phyloP scores from a whole-genome alignment of 2,113 vertebrate species.

The Eretmochelys imbricata region DNA sequence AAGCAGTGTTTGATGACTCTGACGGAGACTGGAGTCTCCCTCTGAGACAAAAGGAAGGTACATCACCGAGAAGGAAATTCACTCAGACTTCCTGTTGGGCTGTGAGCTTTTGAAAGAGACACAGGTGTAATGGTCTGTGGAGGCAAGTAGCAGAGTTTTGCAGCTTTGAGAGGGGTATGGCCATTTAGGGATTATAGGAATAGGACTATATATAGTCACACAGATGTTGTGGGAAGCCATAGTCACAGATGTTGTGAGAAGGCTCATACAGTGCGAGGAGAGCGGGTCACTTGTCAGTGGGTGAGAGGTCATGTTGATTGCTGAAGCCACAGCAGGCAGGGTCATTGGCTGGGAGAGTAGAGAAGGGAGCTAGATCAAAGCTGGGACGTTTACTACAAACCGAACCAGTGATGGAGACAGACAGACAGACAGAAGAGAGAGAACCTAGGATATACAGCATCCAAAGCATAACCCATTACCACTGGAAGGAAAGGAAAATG shows the following conservation, averaged over 20 bases:
- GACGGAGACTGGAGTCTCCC: not conserved
- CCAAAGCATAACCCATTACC: not conserved
- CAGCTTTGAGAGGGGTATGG: not conserved
- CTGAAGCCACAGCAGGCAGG: not conserved
- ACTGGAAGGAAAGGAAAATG: not conserved
- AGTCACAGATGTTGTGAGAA: not conserved
- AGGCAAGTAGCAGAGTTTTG: not conserved
- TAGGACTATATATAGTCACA: not conserved
- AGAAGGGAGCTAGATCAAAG: not conserved
- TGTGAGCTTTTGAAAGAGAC: not conserved
- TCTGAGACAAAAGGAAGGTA: not conserved
- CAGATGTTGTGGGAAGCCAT: not conserved
- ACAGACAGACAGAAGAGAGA: not conserved
- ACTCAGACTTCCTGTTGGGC: not conserved
- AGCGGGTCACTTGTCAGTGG: not conserved
- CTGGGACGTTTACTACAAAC: not conserved
- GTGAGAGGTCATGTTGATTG: not conserved
- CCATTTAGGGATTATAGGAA: not conserved
- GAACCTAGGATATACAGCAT: not conserved
- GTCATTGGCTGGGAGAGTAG: not conserved
- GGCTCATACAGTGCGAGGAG: not conserved
- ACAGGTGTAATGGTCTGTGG: accelerated
- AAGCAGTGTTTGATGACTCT: not conserved
- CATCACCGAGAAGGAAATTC: not conserved
- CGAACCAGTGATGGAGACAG: not conserved